Evolutionary conservation across 2,888 invertebrate genomes (phyloP).

Genomic region (Philonicus albiceps): DNA sequence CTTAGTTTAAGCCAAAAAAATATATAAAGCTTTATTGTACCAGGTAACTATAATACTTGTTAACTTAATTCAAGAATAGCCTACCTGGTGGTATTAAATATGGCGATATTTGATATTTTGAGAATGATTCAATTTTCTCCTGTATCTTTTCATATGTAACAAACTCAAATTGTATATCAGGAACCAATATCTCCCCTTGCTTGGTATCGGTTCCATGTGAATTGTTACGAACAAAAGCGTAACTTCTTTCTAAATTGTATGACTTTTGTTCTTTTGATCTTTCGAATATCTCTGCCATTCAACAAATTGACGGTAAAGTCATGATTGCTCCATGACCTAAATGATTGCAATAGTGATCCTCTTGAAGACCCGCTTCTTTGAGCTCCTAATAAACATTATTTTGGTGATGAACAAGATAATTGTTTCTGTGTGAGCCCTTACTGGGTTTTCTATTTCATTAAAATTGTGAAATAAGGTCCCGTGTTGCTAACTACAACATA

Average conservation of each 20-base stretch:
- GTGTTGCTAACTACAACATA: not conserved
- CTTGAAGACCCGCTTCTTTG: not conserved
- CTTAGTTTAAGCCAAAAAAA: too few species aligned
- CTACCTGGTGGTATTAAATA: too few species aligned
- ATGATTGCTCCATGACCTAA: not conserved
- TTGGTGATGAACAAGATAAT: not conserved
- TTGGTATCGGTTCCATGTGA: slow-evolving; percentile 23
- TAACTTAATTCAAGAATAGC: too few species aligned
- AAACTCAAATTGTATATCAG: not conserved
- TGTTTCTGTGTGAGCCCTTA: not conserved
- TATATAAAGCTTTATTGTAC: too few species aligned
- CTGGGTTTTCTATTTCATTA: too few species aligned
- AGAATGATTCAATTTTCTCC: not conserved
- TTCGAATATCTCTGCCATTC: not conserved
- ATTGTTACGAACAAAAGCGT: slow-evolving; percentile 6
- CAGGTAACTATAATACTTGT: too few species aligned
- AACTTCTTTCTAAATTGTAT: slow-evolving; percentile 1
- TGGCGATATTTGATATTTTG: not conserved
- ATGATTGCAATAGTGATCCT: not conserved
- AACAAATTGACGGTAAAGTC: not conserved
- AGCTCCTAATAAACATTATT: not conserved
- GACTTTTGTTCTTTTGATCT: slow-evolving; percentile 23
- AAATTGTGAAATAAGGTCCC: not conserved
- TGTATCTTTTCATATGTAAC: not conserved
- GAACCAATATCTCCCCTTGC: not conserved